These are phyloP conservation scores for Periophthalmus modestus DNA, from an alignment of 2,113 vertebrate genomes.

Conservation along the genomic window DNA sequence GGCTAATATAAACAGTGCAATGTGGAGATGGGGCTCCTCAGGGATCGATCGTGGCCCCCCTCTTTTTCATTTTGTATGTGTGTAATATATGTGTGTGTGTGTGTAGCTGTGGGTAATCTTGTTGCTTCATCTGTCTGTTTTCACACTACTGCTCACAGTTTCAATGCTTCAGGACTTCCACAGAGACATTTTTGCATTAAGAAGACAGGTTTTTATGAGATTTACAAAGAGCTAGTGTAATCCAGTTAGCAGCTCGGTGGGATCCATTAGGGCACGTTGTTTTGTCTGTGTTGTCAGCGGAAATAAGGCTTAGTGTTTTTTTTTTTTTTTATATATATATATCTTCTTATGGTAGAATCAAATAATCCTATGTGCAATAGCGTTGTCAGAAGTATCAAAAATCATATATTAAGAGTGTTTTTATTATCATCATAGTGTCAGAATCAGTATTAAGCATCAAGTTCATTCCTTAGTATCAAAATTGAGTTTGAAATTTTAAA, in stretches of 20 bases:
- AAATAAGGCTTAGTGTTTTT: not conserved
- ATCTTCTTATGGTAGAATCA: not conserved
- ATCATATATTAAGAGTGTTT: too few species aligned
- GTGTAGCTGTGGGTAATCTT: slow-evolving; percentile 23
- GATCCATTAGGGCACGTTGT: slow-evolving; percentile 1
- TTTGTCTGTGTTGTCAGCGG: not conserved
- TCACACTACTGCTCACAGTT: slow-evolving; percentile 14
- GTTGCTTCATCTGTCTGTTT: slow-evolving; percentile 26
- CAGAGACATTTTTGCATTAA: not conserved
- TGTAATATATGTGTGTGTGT: slow-evolving; percentile 4
- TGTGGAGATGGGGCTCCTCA: not conserved
- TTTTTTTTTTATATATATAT: not conserved
- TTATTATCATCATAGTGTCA: too few species aligned
- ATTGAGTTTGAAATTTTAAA: too few species aligned
- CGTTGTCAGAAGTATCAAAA: too few species aligned
- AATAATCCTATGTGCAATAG: too few species aligned
- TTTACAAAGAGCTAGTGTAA: slow-evolving; percentile 1
- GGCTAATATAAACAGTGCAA: not conserved
- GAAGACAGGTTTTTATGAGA: not conserved
- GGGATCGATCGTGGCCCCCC: not conserved
- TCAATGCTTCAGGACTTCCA: not conserved
- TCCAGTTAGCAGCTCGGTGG: slow-evolving; percentile 4
- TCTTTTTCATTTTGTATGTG: slow-evolving; percentile 23
- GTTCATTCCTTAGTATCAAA: too few species aligned
- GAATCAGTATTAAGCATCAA: too few species aligned